A percentile compares a stretch with the other conserved stretches of the same genome.
These are phyloP conservation scores for Tipula vernalis DNA, from an alignment of 2,888 invertebrate genomes.

Conservation along the genomic window DNA sequence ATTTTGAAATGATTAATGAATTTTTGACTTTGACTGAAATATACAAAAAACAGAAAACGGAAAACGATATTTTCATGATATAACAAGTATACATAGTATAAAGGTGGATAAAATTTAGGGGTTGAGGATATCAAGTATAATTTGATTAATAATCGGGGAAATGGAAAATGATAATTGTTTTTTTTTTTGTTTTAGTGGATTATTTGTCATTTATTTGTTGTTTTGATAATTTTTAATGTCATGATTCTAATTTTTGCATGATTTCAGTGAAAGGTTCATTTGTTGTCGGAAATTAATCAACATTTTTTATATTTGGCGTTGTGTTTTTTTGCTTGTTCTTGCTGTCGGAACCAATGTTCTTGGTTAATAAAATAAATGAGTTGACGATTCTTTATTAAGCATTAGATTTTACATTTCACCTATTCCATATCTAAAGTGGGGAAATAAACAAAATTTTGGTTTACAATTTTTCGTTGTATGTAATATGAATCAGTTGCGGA, in stretches of 20 bases:
- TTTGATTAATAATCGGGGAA: neutral
- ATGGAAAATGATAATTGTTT: neutral
- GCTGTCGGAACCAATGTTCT: neutral
- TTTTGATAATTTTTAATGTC: neutral
- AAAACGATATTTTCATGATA: neutral
- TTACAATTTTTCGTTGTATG: too few relatives aligned
- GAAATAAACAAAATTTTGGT: too few relatives aligned
- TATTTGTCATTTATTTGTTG: conserved; percentile 4
- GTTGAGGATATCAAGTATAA: neutral
- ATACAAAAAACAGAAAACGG: neutral
- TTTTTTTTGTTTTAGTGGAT: neutral
- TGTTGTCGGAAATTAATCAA: neutral
- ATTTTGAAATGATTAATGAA: neutral
- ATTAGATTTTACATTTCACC: too few relatives aligned
- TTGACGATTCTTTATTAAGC: too few relatives aligned
- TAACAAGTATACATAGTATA: neutral
- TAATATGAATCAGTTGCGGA: too few relatives aligned
- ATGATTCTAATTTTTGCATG: neutral
- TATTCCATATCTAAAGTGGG: too few relatives aligned
- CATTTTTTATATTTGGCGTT: neutral
- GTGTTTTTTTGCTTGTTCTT: neutral
- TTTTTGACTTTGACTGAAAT: neutral
- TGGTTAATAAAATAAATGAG: neutral
- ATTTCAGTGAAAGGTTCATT: neutral
- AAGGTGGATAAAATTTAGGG: neutral